These are phyloP conservation scores for Enteromius mattozi DNA, from an alignment of 2,797 vertebrate species.

Conservation along the genomic window DNA sequence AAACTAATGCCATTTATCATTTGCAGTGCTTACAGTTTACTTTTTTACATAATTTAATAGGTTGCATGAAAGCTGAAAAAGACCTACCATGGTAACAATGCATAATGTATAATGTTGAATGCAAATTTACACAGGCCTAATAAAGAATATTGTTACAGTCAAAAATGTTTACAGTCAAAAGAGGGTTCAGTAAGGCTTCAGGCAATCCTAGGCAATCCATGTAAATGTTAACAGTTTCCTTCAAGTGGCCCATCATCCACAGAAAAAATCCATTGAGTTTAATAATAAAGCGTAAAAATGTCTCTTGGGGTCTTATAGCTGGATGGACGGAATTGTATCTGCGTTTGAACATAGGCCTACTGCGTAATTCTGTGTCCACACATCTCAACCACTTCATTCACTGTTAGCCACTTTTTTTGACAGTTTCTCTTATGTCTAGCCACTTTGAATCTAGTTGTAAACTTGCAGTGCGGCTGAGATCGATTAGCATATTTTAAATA, in stretches of 20 bases:
- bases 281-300: slow-evolving; percentile 32
- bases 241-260: slow-evolving; percentile 19
- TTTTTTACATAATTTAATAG: slow-evolving; percentile 3
- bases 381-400: not conserved
- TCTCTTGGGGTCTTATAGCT: slow-evolving; percentile 1
- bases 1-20: slow-evolving; percentile 29
- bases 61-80: not conserved
- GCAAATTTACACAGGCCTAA: slow-evolving; percentile 35
- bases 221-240: slow-evolving; percentile 31
- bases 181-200: slow-evolving; percentile 19
- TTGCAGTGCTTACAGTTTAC: not conserved
- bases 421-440: not conserved
- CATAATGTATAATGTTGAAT: slow-evolving; percentile 1
- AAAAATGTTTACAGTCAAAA: slow-evolving; percentile 29
- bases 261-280: slow-evolving; percentile 8
- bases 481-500: slow-evolving; percentile 15
- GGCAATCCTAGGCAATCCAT: slow-evolving; percentile 22
- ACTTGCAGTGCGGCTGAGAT: not conserved
- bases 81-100: slow-evolving; percentile 34
- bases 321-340: slow-evolving; percentile 12
- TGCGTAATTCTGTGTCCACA: not conserved
- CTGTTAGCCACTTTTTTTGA: not conserved
- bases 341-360: not conserved
- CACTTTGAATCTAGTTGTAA: slow-evolving; percentile 8
- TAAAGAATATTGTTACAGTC: slow-evolving; percentile 30